Percentiles rank a stretch among this genome's conserved stretches.
Conservation (phyloP, 2,113 vertebrate species). For the Cynocephalus volans region DNA sequence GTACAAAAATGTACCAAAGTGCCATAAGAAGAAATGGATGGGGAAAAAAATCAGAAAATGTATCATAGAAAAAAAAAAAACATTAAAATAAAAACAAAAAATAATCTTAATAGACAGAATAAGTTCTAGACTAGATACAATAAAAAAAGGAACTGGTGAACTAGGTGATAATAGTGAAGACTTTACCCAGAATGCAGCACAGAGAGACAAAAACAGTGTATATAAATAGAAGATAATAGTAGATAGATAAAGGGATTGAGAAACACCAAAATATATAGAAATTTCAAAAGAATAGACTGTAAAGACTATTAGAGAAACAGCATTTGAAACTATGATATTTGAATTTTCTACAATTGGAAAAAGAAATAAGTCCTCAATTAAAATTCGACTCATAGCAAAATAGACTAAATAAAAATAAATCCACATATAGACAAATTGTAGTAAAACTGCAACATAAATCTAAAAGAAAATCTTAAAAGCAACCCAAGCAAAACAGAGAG, state of each 20-base stretch:
- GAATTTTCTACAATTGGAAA: not conserved
- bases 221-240: not conserved
- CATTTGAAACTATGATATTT: not conserved
- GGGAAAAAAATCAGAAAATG: not conserved
- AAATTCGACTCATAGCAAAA: not conserved
- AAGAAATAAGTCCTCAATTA: not conserved
- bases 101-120: not conserved
- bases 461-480: not conserved
- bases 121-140: not conserved
- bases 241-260: not conserved
- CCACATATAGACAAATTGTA: not conserved
- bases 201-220: not conserved
- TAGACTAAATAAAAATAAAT: not conserved
- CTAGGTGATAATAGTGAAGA: not conserved
- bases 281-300: not conserved
- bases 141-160: not conserved
- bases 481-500: not conserved
- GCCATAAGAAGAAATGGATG: not conserved
- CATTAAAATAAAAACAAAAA: not conserved
- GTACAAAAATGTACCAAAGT: not conserved
- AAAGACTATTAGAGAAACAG: not conserved
- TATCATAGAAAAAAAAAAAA: conserved; percentile 26
- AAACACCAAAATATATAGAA: not conserved
- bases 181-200: not conserved
- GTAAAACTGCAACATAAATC: not conserved